Evolutionary conservation across 1,140 invertebrate genomes (phyloP).

Genomic region (Sinella curviseta): DNA sequence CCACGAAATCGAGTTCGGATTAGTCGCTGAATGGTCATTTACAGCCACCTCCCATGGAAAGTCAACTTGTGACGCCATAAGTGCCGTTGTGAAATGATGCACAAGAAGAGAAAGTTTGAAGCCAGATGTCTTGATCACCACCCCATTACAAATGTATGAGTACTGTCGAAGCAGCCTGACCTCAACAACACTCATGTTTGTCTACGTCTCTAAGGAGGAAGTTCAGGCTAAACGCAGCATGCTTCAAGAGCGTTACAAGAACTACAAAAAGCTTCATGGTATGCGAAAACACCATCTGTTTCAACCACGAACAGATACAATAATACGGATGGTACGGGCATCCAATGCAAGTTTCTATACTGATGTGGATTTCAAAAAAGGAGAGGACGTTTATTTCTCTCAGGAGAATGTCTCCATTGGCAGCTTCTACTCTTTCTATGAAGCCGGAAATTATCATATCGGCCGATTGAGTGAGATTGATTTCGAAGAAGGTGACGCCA

Average conservation of each 20-base stretch:
- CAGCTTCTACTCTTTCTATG: not conserved
- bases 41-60: slow-evolving; percentile 49
- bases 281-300: not conserved
- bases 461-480: too few species aligned
- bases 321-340: not conserved
- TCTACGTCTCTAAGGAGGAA: not conserved
- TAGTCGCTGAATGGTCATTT: slow-evolving; percentile 49
- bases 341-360: not conserved
- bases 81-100: slow-evolving; percentile 41
- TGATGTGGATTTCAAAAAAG: not conserved
- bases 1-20: slow-evolving; percentile 45
- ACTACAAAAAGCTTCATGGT: not conserved
- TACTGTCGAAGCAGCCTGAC: not conserved
- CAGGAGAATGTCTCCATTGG: not conserved
- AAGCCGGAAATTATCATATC: not conserved
- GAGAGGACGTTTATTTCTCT: not conserved
- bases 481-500: too few species aligned
- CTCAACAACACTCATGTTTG: not conserved
- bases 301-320: not conserved
- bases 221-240: not conserved
- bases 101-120: too few species aligned
- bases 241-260: not conserved
- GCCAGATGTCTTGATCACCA: not conserved
- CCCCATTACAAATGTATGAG: not conserved
- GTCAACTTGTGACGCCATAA: slow-evolving; percentile 48